phyloP scores from a whole-genome alignment of 2,888 invertebrate genomes.

The Pristionchus mayeri region DNA sequence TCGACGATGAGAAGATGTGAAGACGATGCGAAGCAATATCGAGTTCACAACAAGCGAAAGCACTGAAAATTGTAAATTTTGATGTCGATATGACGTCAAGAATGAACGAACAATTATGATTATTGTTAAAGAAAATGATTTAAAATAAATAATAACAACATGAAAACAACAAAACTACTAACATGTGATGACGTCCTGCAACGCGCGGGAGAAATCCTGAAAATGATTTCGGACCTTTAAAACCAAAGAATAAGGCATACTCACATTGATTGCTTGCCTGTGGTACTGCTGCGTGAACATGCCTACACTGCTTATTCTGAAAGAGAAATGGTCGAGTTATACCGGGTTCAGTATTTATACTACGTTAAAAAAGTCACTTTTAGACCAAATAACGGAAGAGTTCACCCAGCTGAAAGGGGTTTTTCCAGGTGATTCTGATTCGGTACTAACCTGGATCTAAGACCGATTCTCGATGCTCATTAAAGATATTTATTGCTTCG shows the following conservation, averaged over 20 bases:
- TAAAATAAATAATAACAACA: background rate
- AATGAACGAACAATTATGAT: background rate
- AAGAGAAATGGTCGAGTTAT: no score
- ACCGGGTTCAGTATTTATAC: no score
- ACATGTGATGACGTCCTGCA: background rate
- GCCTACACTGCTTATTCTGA: no score
- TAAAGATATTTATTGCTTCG: no score
- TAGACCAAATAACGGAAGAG: no score
- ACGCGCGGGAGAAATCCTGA: background rate
- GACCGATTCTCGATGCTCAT: no score
- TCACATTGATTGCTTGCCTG: background rate
- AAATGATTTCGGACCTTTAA: background rate
- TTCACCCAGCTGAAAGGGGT: no score
- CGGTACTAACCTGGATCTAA: no score
- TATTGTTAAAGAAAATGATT: background rate
- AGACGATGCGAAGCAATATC: background rate
- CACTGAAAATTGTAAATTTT: background rate
- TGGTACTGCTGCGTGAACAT: background rate
- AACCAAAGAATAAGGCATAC: background rate
- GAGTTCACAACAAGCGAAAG: background rate
- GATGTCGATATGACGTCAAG: background rate
- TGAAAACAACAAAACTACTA: background rate
- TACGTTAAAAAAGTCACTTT: no score
- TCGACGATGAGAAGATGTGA: background rate
- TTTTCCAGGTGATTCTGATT: no score